Percentiles rank a stretch among this genome's conserved stretches.
These are phyloP conservation scores for Onychostoma macrolepis DNA, from an alignment of 2,113 vertebrate species.

Conservation along the genomic window DNA sequence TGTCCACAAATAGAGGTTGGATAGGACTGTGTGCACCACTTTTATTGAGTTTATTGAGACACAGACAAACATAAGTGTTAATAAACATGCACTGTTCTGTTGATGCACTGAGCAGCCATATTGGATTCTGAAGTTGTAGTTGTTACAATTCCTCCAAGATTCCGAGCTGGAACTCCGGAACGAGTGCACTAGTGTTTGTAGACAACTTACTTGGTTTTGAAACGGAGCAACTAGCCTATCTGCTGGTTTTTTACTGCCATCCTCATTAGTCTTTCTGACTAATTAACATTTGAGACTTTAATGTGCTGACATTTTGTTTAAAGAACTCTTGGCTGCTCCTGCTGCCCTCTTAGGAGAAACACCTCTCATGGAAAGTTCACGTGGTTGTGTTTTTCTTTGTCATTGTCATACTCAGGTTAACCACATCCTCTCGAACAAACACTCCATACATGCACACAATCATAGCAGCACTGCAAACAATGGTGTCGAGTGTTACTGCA, in stretches of 20 bases:
- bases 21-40: too few relatives aligned
- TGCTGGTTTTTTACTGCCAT: neutral
- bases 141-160: too few relatives aligned
- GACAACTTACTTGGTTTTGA: too few relatives aligned
- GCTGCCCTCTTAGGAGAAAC: neutral
- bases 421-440: slow-evolving; percentile 28
- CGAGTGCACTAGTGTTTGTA: too few relatives aligned
- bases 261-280: neutral
- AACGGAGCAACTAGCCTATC: neutral
- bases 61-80: too few relatives aligned
- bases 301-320: neutral
- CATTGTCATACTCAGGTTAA: slow-evolving; percentile 12
- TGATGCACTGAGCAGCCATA: too few relatives aligned
- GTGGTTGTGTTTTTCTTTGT: slow-evolving; percentile 1
- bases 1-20: too few relatives aligned
- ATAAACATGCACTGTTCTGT: too few relatives aligned
- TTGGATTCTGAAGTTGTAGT: too few relatives aligned
- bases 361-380: slow-evolving; percentile 14
- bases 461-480: neutral
- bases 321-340: neutral
- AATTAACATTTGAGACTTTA: neutral
- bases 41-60: too few relatives aligned
- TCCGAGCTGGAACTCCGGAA: too few relatives aligned
- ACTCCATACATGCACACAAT: neutral
- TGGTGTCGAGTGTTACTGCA: neutral